Percentiles rank a stretch among this genome's conserved stretches.
Conservation (phyloP, 2,113 vertebrate species). For the Tyto alba region DNA sequence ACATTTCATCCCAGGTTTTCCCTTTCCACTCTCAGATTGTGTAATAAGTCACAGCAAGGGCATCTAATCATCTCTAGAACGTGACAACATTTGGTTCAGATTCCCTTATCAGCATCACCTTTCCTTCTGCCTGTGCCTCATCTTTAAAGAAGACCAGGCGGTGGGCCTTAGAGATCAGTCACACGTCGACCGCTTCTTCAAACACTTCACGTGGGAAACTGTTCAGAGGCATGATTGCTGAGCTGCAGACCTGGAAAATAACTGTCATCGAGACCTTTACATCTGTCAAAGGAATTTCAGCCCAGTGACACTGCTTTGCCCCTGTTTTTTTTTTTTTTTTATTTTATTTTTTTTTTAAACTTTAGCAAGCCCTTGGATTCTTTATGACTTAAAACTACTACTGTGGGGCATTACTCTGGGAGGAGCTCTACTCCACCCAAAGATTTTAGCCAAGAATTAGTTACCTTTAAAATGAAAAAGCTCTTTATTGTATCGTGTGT, state of each 20-base stretch:
- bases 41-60: constrained; percentile 65
- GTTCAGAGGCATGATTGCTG: constrained; percentile 55
- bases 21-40: constrained; percentile 38
- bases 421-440: neutral
- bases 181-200: constrained; percentile 70
- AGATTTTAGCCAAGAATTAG: neutral
- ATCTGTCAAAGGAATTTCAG: constrained; percentile 69
- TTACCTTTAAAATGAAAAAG: neutral
- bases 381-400: neutral
- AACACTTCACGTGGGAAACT: constrained; percentile 69
- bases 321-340: neutral
- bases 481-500: neutral
- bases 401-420: neutral
- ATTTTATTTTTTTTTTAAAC: neutral
- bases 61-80: constrained; percentile 69
- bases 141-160: constrained; percentile 53
- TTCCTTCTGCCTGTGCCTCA: constrained; percentile 39
- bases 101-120: constrained; percentile 70
- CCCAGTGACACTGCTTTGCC: neutral
- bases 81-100: constrained; percentile 74
- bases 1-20: constrained; percentile 61
- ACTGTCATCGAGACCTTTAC: constrained; percentile 70
- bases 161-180: constrained; percentile 63
- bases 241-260: constrained; percentile 78
- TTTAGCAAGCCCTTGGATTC: neutral